Evolutionary conservation across 2,113 vertebrate genomes (phyloP).

Genomic region (Grammomys dolichurus): DNA sequence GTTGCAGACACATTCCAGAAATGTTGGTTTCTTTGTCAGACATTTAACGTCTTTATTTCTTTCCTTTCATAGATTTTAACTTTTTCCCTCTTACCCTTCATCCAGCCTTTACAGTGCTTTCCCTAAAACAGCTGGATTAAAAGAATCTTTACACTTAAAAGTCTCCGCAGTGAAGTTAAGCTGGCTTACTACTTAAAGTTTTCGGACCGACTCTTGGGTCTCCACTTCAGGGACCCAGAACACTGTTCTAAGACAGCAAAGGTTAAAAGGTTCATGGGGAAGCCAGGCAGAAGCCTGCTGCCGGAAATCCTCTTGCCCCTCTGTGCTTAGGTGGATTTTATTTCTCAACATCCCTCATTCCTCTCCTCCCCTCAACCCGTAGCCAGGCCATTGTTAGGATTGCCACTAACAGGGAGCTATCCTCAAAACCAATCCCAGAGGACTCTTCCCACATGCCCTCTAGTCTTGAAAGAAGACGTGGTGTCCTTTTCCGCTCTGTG

Average conservation of each 20-base stretch:
- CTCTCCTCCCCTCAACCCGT: neutral
- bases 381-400: neutral
- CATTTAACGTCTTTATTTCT: constrained; percentile 62
- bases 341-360: neutral
- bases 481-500: constrained; percentile 11
- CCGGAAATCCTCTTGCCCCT: neutral
- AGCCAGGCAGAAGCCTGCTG: constrained; percentile 28
- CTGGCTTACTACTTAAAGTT: constrained; percentile 25
- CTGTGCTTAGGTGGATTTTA: constrained; percentile 39
- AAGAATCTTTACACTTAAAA: constrained; percentile 59
- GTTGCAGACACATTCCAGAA: neutral
- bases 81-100: neutral
- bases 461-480: constrained; percentile 35
- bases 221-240: neutral
- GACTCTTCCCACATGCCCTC: neutral
- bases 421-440: constrained; percentile 7
- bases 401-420: neutral
- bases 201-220: neutral
- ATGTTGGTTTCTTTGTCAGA: constrained; percentile 43
- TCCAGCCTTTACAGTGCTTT: constrained; percentile 17
- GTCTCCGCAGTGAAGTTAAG: constrained; percentile 53
- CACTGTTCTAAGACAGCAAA: neutral
- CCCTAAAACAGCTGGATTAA: constrained; percentile 51
- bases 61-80: constrained; percentile 31
- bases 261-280: constrained; percentile 41